A percentile compares a stretch with the other conserved stretches of the same genome.
These are phyloP conservation scores for Notocelia uddmanniana DNA, from an alignment of 2,888 invertebrate genomes.

Conservation along the genomic window DNA sequence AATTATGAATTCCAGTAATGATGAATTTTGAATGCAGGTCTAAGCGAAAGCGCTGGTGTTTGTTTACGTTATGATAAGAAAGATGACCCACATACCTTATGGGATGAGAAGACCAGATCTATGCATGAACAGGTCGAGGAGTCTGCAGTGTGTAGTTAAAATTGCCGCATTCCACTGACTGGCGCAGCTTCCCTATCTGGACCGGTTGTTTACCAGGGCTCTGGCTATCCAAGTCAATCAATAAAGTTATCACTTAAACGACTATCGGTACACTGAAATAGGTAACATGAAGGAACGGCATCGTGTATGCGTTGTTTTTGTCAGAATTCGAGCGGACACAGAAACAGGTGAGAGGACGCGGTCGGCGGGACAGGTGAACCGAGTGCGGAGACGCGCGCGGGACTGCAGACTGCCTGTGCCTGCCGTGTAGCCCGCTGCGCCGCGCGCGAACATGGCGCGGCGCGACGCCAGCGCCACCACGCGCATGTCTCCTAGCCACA, in stretches of 20 bases:
- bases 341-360: slow-evolving; percentile 54
- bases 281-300: slow-evolving; percentile 58
- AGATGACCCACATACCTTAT: slow-evolving; percentile 66
- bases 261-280: slow-evolving; percentile 66
- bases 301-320: slow-evolving; percentile 69
- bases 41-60: not conserved
- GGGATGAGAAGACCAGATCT: slow-evolving; percentile 70
- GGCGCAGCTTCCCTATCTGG: slow-evolving; percentile 81
- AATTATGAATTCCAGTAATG: not conserved
- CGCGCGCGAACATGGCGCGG: slow-evolving; percentile 51
- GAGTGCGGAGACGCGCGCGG: slow-evolving; percentile 71
- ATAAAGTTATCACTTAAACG: slow-evolving; percentile 75
- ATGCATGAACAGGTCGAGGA: slow-evolving; percentile 77
- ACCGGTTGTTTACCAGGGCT: slow-evolving; percentile 72
- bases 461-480: slow-evolving; percentile 69
- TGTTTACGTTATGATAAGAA: slow-evolving; percentile 18
- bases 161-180: slow-evolving; percentile 85
- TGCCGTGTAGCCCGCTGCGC: slow-evolving; percentile 50
- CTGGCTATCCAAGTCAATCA: slow-evolving; percentile 57
- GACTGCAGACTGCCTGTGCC: slow-evolving; percentile 62
- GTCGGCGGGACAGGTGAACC: slow-evolving; percentile 60
- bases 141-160: slow-evolving; percentile 82
- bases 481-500: slow-evolving; percentile 65
- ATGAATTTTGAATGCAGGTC: not conserved
- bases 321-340: slow-evolving; percentile 67